Evolutionary conservation across 2,113 vertebrate species (phyloP), one percentile per base, ranked within the genome.

Genomic region (Castor canadensis): DNA sequence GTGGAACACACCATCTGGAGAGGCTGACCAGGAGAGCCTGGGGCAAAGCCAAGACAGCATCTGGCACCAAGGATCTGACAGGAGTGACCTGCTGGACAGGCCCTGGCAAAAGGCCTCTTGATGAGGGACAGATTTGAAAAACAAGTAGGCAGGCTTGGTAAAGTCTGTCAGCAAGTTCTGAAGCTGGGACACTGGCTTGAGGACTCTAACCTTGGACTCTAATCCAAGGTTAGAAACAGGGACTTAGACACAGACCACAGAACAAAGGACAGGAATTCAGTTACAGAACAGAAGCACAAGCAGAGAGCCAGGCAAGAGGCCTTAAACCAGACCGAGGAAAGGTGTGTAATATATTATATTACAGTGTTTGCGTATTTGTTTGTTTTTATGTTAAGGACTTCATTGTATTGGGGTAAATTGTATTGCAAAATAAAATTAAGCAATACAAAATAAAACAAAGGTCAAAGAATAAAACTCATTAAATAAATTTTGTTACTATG

Each of bases 351-450:
- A 32, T 3, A 30, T 5, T 20, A 47, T 1, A 71, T 43, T 4
- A 38, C 11, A 58, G 5, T 30, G 2, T 43, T 95, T 20, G 9
- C 40, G 28, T 49, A 45, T 17, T 52, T 80, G 72, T 17, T 52
- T 80, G 72, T 62, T 66, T 62, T 84, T 58, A 84, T 87, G 45
- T 32, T 49, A 72, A 38, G 26, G 15, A 73, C 22, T 93, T 91
- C 22, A 60, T 56, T 71, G n/a, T 43, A 45, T 75, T 56, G 24
- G 9, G 20, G 19, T 54, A 54, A 32, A 30, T 66, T 24, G 52
- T 66, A 40, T 83, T 54, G 80, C 38, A 90, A 90, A 76, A 92
- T 64, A 87, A 94, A 96, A 79, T 56, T 84, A 90, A 83, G 32
- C 75, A 79, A 76, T 58, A 19, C 35, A 60, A 90, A 80, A 80